Conservation (phyloP, 1,140 invertebrate genomes). For the Proales similis region DNA sequence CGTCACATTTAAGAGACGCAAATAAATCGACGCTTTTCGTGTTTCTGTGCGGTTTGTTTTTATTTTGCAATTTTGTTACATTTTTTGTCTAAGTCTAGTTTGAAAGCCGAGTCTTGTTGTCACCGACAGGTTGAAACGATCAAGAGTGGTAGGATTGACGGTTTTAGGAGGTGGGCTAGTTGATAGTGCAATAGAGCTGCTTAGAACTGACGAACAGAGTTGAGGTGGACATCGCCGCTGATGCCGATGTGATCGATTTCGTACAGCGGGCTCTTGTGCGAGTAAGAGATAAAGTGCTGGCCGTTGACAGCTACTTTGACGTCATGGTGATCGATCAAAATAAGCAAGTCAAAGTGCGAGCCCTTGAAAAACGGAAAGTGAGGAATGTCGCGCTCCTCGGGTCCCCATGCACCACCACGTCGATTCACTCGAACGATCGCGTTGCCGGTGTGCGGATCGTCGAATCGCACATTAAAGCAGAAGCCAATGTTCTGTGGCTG, state of each 20-base stretch:
- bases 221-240: conserved; percentile 14
- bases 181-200: too few relatives aligned
- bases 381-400: conserved; percentile 31
- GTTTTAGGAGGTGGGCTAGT: too few relatives aligned
- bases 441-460: conserved; percentile 25
- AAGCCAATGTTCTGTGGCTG: conserved; percentile 60
- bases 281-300: conserved; percentile 11
- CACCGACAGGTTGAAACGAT: too few relatives aligned
- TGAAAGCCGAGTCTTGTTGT: too few relatives aligned
- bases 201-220: conserved; percentile 24
- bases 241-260: conserved; percentile 23
- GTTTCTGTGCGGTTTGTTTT: too few relatives aligned
- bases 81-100: too few relatives aligned
- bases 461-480: conserved; percentile 69
- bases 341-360: conserved; percentile 36
- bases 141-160: too few relatives aligned
- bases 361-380: conserved; percentile 32
- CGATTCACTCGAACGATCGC: conserved; percentile 26
- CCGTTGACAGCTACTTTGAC: conserved; percentile 38
- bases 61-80: too few relatives aligned
- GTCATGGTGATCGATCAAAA: conserved; percentile 30
- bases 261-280: not conserved
- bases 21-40: too few relatives aligned
- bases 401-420: conserved; percentile 36
- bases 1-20: too few relatives aligned